Conservation (phyloP, 2,113 vertebrate genomes). For the Eonycteris spelaea region DNA sequence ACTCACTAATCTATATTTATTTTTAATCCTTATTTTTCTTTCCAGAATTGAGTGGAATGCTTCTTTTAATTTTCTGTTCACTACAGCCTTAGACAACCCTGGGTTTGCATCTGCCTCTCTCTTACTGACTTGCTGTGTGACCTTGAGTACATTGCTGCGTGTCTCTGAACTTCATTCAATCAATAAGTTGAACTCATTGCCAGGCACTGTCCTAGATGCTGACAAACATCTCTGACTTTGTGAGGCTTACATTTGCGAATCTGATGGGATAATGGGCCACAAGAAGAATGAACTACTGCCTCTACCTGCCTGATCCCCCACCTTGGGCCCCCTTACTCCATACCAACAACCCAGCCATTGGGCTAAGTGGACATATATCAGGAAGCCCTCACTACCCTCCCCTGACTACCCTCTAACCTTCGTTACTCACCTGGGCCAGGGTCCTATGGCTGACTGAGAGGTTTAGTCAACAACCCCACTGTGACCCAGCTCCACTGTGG, state of each 20-base stretch:
- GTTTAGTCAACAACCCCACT: accelerated
- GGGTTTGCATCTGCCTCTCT: not conserved
- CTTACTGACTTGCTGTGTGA: not conserved
- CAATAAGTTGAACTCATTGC: not conserved
- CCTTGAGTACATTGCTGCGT: accelerated
- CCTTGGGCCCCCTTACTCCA: not conserved
- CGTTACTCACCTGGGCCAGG: accelerated
- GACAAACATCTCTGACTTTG: not conserved
- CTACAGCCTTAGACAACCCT: not conserved
- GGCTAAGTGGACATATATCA: not conserved
- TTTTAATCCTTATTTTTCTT: not conserved
- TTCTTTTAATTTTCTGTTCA: not conserved
- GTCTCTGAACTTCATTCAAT: not conserved
- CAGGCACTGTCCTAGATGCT: not conserved
- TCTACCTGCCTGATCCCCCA: not conserved
- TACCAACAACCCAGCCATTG: not conserved
- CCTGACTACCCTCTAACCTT: not conserved
- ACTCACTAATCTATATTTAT: not conserved
- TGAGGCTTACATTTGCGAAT: not conserved
- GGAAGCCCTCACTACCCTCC: not conserved
- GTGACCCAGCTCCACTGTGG: accelerated
- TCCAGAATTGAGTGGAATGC: not conserved
- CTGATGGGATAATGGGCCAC: not conserved
- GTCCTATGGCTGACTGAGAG: accelerated
- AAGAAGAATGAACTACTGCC: not conserved